Conservation (phyloP, 2,888 invertebrate genomes). For the Sycophila texana region DNA sequence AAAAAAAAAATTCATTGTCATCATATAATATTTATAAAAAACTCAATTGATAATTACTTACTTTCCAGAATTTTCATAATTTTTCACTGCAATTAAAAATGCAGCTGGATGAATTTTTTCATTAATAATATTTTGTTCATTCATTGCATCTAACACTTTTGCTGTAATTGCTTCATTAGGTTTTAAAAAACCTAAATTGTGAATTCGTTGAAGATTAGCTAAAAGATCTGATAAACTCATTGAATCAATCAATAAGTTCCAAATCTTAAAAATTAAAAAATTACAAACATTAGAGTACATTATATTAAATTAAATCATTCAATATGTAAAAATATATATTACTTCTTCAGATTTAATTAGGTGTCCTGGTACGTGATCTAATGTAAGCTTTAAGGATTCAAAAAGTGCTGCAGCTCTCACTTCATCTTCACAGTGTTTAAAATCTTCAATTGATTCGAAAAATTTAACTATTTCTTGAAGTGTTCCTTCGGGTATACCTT, state of each 20-base stretch:
- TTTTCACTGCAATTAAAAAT: slow-evolving; percentile 79
- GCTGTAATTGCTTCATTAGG: slow-evolving; percentile 77
- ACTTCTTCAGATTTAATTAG: slow-evolving; percentile 81
- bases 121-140: slow-evolving; percentile 74
- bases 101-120: slow-evolving; percentile 78
- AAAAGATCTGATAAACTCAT: slow-evolving; percentile 78
- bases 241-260: slow-evolving; percentile 79
- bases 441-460: slow-evolving; percentile 67
- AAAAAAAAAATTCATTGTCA: slow-evolving; percentile 1
- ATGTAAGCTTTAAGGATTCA: slow-evolving; percentile 77
- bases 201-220: slow-evolving; percentile 79
- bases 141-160: slow-evolving; percentile 78
- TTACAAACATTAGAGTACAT: neutral
- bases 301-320: too few species aligned
- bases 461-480: slow-evolving; percentile 67
- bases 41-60: slow-evolving; percentile 70
- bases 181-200: slow-evolving; percentile 80
- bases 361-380: slow-evolving; percentile 84
- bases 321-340: slow-evolving; percentile 62
- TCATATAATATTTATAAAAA: neutral
- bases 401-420: slow-evolving; percentile 77
- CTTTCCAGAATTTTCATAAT: slow-evolving; percentile 81
- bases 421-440: slow-evolving; percentile 75
- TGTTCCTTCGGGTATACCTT: slow-evolving; percentile 54
- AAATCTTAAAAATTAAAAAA: slow-evolving; percentile 74